phyloP scores from a whole-genome alignment of 2,888 invertebrate species.

The Rhodophaea formosa region DNA sequence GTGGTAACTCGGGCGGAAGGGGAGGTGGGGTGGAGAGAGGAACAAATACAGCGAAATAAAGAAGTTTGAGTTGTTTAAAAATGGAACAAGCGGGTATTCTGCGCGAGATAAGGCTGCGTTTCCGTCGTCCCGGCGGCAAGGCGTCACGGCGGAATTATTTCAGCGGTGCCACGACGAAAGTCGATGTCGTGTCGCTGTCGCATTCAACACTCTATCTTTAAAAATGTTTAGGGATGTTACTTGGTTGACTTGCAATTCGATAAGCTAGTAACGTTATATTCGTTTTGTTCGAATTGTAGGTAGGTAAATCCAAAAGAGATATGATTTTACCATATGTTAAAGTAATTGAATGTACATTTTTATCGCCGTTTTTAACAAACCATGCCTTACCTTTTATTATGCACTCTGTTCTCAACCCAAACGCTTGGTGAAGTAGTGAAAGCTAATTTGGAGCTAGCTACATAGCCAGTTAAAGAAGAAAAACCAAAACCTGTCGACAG shows the following conservation, averaged over 20 bases:
- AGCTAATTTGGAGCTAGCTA: no score
- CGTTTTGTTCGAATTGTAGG: no score
- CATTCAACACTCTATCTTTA: slow-evolving; percentile 78
- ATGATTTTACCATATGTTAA: no score
- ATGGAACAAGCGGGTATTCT: slow-evolving; percentile 78
- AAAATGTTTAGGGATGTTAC: slow-evolving; percentile 66
- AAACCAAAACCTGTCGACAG: no score
- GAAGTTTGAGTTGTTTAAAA: slow-evolving; percentile 79
- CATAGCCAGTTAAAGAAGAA: no score
- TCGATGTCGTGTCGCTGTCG: slow-evolving; percentile 72
- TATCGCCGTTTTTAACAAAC: no score
- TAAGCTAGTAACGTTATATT: not conserved
- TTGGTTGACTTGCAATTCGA: not conserved
- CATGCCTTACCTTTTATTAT: no score
- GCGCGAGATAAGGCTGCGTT: slow-evolving; percentile 77
- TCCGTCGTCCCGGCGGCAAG: slow-evolving; percentile 57
- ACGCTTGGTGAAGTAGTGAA: no score
- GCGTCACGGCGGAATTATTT: slow-evolving; percentile 75
- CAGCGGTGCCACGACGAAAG: slow-evolving; percentile 73
- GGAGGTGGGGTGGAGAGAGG: slow-evolving; percentile 45
- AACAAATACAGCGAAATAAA: slow-evolving; percentile 72
- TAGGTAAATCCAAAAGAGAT: no score
- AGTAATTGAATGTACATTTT: no score
- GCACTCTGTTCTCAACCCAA: no score
- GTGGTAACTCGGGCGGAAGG: slow-evolving; percentile 66